These are phyloP conservation scores for Sebastes steindachneri DNA, from an alignment of 2,797 vertebrate species.

Conservation along the genomic window DNA sequence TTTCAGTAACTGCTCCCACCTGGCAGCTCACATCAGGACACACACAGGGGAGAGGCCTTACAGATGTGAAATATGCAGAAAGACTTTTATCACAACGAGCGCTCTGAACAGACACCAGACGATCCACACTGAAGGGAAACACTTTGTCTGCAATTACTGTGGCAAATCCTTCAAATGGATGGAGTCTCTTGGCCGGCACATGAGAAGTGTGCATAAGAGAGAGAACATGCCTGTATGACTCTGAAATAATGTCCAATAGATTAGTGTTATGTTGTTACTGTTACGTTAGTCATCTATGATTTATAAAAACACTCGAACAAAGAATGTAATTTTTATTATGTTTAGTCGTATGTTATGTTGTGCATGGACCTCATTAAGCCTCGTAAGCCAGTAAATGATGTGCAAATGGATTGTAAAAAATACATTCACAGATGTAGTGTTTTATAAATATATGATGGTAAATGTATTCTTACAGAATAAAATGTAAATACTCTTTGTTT, in stretches of 20 bases:
- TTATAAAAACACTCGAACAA: constrained; percentile 1
- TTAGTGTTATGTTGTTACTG: background rate
- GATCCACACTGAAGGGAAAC: constrained; percentile 78
- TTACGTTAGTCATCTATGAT: background rate
- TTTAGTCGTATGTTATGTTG: background rate
- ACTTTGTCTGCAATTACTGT: constrained; percentile 69
- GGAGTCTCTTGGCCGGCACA: constrained; percentile 75
- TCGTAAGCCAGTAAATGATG: background rate
- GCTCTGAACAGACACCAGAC: constrained; percentile 81
- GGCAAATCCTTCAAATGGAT: constrained; percentile 80
- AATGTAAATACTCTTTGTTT: background rate
- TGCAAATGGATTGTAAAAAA: background rate
- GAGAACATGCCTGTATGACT: constrained; percentile 49
- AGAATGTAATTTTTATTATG: constrained; percentile 23
- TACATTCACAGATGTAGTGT: background rate
- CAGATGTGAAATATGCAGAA: constrained; percentile 76
- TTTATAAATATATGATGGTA: background rate
- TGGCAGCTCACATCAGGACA: constrained; percentile 78
- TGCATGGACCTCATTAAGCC: constrained; percentile 29
- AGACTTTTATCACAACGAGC: constrained; percentile 77
- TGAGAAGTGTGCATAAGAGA: constrained; percentile 68
- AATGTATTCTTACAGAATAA: constrained; percentile 40
- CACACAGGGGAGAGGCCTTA: constrained; percentile 80
- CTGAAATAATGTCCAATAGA: background rate
- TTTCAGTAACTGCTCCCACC: constrained; percentile 78